Base-by-base conservation (phyloP, 2,797 vertebrate genomes). In the Coregonus sp. region DNA sequence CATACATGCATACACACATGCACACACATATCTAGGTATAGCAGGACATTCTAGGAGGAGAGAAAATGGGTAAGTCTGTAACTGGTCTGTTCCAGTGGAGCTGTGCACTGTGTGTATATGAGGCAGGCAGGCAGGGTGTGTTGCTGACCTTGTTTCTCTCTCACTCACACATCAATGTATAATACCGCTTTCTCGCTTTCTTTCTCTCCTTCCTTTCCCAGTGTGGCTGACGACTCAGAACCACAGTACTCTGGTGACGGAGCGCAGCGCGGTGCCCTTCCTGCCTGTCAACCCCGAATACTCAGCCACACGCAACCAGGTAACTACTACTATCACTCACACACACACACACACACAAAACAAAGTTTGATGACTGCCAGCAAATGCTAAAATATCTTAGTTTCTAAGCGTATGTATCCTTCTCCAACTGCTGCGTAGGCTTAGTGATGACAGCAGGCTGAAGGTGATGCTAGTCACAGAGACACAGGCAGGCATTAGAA, bases 171-270 rank as follows among this genome's bases (percentile, higher is more conserved):
- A 20, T 18, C 50, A 37, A 51, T 68, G 14, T 5, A 59, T 40
- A 78, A 69, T 40, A 50, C 20, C 4, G 25, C 25, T 25, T 25
- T 33, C 25, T 61, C 31, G 54, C 14, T 70, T 4, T 75, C 16
- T 61, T 76, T 81, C 63, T 86, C 65, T 86, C 18, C 75, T 20
- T 50, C 68, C 63, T 79, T 65, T 81, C 56, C 79, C 79, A 99
- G 98, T 99, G 78, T 99, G 98, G 98, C 95, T 99, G 84, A 98
- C 98, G 0, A 99, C 98, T 0, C 98, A 99, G 92, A 99, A 99
- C 93, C 98, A 99, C 95, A 99, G 97, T 92, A 99, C 97, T 0
- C 90, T 99, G 93, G 98, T 99, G 85, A 99, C 97, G 0, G 98
- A 99, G 88, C 96, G 98, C 82, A 99, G 97, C 0, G 98, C 98